A percentile compares a stretch with the other conserved stretches of the same genome.
phyloP scores from a whole-genome alignment of 2,113 vertebrate genomes.

The Daubentonia madagascariensis region DNA sequence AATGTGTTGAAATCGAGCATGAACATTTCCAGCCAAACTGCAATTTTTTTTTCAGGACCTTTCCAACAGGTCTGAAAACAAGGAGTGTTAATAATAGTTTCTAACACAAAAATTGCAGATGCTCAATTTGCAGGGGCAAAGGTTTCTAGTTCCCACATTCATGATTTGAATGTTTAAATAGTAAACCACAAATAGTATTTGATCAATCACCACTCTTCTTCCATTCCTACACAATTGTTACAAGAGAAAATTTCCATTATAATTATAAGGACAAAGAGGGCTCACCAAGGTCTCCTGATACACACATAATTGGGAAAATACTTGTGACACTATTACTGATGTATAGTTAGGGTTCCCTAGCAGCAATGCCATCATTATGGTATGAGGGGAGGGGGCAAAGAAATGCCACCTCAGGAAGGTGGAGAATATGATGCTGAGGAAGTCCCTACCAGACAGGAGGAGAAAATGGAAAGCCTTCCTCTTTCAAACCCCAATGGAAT shows the following conservation, averaged over 20 bases:
- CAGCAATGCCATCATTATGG: neutral
- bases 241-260: neutral
- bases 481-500: neutral
- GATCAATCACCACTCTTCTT: neutral
- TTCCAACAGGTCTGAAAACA: constrained; percentile 5
- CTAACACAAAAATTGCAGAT: neutral
- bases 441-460: neutral
- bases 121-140: constrained; percentile 14
- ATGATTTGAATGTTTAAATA: neutral
- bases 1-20: constrained; percentile 48
- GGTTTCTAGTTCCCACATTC: neutral
- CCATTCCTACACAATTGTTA: neutral
- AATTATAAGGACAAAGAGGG: neutral
- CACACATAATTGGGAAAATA: neutral
- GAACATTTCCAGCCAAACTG: constrained; percentile 25
- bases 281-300: neutral
- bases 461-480: neutral
- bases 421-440: neutral
- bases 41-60: neutral
- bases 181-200: neutral
- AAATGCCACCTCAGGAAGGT: neutral
- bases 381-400: neutral
- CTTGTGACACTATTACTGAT: neutral
- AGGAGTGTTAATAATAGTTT: neutral
- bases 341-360: neutral